These are phyloP conservation scores for Rhizoglyphus robini DNA, from an alignment of 1,140 invertebrate species.

Conservation along the genomic window DNA sequence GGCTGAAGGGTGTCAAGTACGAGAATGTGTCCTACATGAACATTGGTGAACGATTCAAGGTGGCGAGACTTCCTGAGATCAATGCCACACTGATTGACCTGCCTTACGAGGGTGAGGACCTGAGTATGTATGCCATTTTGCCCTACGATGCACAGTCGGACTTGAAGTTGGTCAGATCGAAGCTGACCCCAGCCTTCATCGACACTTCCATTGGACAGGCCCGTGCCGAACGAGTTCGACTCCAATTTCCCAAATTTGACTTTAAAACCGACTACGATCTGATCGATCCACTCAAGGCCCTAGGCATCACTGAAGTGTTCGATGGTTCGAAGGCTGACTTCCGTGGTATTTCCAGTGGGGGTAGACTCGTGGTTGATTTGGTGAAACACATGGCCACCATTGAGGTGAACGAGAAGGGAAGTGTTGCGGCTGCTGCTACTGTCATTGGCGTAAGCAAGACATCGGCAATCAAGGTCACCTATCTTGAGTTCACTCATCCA, in stretches of 20 bases:
- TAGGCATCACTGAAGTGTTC: neutral
- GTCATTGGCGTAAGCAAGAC: conserved; percentile 29
- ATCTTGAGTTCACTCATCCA: conserved; percentile 45
- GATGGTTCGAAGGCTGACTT: neutral
- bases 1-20: neutral
- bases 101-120: neutral
- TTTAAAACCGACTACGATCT: neutral
- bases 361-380: conserved; percentile 23
- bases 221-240: neutral
- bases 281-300: neutral
- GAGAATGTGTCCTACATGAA: neutral
- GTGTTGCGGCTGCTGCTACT: conserved; percentile 51
- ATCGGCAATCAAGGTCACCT: conserved; percentile 23
- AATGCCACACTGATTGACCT: neutral
- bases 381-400: conserved; percentile 40
- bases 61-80: neutral
- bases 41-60: neutral
- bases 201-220: neutral
- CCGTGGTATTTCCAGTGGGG: neutral
- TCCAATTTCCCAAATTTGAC: neutral
- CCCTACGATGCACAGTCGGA: neutral
- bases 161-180: neutral
- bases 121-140: neutral
- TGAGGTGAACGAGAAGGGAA: conserved; percentile 53
- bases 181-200: neutral